Percentiles rank a stretch among this genome's conserved stretches.
phyloP scores from a whole-genome alignment of 2,797 vertebrate genomes.

The Australoheros facetus region DNA sequence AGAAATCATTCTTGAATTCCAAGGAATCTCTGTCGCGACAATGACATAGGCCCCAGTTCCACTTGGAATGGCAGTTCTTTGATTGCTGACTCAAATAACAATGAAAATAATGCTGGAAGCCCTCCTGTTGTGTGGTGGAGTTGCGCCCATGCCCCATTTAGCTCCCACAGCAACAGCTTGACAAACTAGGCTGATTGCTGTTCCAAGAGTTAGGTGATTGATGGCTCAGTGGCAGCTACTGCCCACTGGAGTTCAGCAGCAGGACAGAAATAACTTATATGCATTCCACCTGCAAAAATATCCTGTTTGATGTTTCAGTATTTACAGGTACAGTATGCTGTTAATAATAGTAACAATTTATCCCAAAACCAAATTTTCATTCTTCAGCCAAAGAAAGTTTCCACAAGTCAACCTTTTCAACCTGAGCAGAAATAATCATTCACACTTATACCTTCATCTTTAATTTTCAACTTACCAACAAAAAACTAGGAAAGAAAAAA shows the following conservation, averaged over 20 bases:
- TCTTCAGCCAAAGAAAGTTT: background rate
- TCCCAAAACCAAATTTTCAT: background rate
- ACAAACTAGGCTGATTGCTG: conserved; percentile 34
- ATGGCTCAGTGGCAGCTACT: conserved; percentile 44
- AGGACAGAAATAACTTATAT: conserved; percentile 33
- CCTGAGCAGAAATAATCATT: background rate
- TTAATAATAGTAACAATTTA: background rate
- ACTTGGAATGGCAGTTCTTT: conserved; percentile 43
- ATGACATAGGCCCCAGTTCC: conserved; percentile 47
- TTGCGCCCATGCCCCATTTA: conserved; percentile 33
- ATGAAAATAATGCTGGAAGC: conserved; percentile 51
- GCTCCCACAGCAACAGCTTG: conserved; percentile 45
- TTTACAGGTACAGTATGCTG: background rate
- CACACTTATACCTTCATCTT: background rate
- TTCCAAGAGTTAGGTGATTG: conserved; percentile 57
- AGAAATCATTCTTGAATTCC: conserved; percentile 47
- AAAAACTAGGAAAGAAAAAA: too few species aligned
- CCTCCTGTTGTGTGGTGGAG: conserved; percentile 8
- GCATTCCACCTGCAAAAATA: conserved; percentile 19
- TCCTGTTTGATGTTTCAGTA: background rate
- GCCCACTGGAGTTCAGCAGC: conserved; percentile 34
- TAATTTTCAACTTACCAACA: background rate
- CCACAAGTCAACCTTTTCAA: background rate
- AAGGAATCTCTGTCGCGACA: conserved; percentile 36
- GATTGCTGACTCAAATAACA: conserved; percentile 62